These are phyloP conservation scores for Euura lappo DNA, from an alignment of 1,140 invertebrate species.

Conservation along the genomic window DNA sequence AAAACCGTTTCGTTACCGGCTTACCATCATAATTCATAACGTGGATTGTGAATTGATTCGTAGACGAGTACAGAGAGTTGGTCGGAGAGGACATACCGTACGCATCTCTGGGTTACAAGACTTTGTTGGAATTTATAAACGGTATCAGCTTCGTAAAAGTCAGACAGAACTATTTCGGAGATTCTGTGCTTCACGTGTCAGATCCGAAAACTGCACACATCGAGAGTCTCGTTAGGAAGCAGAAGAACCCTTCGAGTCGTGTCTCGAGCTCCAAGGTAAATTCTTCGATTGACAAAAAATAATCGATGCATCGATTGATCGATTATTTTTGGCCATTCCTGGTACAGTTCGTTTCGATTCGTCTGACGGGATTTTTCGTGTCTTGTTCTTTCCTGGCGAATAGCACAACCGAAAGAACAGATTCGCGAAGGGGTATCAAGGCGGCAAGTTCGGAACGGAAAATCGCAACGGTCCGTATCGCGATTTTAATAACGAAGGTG, in stretches of 20 bases:
- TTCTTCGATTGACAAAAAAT: not conserved
- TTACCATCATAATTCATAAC: no score
- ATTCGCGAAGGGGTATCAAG: no score
- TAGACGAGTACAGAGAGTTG: conserved; percentile 21
- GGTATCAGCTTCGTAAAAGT: conserved; percentile 22
- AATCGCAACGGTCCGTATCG: no score
- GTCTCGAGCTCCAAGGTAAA: conserved; percentile 16
- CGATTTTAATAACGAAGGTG: no score
- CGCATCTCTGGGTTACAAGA: conserved; percentile 23
- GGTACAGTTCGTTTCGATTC: no score
- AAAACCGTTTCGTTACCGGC: no score
- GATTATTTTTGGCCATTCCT: no score
- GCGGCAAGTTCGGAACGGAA: no score
- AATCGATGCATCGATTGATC: no score
- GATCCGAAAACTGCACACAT: conserved; percentile 29
- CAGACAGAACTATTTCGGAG: conserved; percentile 13
- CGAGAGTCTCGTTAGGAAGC: conserved; percentile 22
- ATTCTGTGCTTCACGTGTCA: conserved; percentile 14
- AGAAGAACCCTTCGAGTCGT: conserved; percentile 21
- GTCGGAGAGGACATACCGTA: conserved; percentile 29
- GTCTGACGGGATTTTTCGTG: not conserved
- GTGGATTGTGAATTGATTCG: not conserved
- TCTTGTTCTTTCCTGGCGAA: conserved; percentile 15
- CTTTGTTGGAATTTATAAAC: conserved; percentile 19
- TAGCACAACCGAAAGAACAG: conserved; percentile 15